Percentiles rank a stretch among this genome's conserved stretches.
These are phyloP conservation scores for Drosophila austrosaltans DNA, from an alignment of 2,888 invertebrate genomes.

Conservation along the genomic window DNA sequence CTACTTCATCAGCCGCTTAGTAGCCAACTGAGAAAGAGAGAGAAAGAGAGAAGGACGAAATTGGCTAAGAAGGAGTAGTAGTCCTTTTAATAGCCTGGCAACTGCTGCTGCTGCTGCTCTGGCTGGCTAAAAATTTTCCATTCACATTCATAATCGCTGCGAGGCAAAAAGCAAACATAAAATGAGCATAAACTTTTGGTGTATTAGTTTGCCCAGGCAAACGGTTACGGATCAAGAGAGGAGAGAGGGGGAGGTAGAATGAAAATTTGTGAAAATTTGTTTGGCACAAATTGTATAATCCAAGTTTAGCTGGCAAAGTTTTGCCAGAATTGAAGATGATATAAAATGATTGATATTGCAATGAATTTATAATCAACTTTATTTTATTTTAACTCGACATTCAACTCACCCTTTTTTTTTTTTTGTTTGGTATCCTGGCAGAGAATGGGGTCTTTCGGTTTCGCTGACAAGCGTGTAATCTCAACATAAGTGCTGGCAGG, in stretches of 20 bases:
- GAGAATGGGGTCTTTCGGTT: slow-evolving; percentile 32
- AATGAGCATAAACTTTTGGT: slow-evolving; percentile 60
- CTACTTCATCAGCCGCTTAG: slow-evolving; percentile 52
- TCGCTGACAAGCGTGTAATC: slow-evolving; percentile 73
- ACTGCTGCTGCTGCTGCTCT: slow-evolving; percentile 14
- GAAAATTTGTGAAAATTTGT: slow-evolving; percentile 21
- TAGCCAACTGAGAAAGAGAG: slow-evolving; percentile 24
- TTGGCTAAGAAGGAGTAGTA: slow-evolving; percentile 26
- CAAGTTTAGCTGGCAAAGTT: background rate
- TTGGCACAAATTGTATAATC: slow-evolving; percentile 19
- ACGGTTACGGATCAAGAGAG: background rate
- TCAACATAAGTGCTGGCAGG: slow-evolving; percentile 44
- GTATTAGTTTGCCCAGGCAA: slow-evolving; percentile 28
- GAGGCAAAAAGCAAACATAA: slow-evolving; percentile 53
- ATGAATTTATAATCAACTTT: slow-evolving; percentile 15
- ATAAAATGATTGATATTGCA: slow-evolving; percentile 13
- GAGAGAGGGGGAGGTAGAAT: background rate
- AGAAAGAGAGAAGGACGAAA: background rate
- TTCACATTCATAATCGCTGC: slow-evolving; percentile 74
- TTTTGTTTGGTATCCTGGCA: too few relatives aligned
- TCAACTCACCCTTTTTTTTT: background rate
- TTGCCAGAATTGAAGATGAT: slow-evolving; percentile 1
- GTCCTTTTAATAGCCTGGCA: background rate
- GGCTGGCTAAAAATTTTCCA: slow-evolving; percentile 50
- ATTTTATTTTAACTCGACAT: slow-evolving; percentile 11